phyloP scores from a whole-genome alignment of 2,797 vertebrate species.

The Tenualosa thibaudeaui region DNA sequence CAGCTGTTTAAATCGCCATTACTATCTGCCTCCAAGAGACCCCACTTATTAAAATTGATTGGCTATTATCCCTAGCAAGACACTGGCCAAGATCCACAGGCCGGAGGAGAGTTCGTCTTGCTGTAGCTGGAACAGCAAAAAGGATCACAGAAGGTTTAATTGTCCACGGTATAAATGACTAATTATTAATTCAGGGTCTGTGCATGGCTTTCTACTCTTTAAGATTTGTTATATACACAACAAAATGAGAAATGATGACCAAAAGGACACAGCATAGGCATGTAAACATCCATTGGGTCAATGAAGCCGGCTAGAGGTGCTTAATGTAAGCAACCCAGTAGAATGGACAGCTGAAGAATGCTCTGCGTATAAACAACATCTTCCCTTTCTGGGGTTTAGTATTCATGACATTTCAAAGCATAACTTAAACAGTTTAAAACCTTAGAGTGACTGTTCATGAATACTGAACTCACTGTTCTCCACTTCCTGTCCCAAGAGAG shows the following conservation, averaged over 20 bases:
- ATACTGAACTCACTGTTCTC: not conserved
- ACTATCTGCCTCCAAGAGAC: conserved; percentile 53
- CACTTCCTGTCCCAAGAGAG: not conserved
- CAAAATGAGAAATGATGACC: not conserved
- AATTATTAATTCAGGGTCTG: not conserved
- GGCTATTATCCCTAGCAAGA: conserved; percentile 44
- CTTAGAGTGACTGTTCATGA: not conserved
- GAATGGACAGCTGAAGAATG: not conserved
- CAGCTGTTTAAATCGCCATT: conserved; percentile 64
- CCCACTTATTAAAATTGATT: conserved; percentile 69
- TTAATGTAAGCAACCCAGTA: conserved; percentile 7
- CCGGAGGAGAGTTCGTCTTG: conserved; percentile 13
- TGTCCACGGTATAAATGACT: not conserved
- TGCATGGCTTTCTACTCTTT: not conserved
- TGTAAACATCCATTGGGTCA: not conserved
- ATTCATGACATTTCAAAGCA: not conserved
- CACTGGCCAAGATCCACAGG: not conserved
- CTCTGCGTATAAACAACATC: not conserved
- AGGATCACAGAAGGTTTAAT: not conserved
- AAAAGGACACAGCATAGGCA: not conserved
- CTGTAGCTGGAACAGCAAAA: not conserved
- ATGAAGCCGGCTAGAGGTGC: not conserved
- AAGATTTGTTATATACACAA: not conserved
- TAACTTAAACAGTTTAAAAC: not conserved
- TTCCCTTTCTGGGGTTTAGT: not conserved